Conservation (phyloP, 2,113 vertebrate species). For the Columba janthina region DNA sequence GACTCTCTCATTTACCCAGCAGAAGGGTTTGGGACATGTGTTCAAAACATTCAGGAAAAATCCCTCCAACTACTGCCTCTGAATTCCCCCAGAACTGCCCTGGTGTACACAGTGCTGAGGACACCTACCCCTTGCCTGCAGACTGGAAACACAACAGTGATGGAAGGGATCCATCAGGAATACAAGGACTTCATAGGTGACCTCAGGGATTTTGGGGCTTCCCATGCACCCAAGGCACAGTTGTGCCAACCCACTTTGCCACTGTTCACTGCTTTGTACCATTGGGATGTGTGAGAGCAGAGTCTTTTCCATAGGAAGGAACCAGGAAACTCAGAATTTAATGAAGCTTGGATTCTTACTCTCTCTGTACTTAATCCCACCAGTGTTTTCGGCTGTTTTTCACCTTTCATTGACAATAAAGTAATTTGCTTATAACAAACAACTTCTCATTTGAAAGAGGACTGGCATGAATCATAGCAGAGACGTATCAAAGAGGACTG, state of each 20-base stretch:
- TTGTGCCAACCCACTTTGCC: neutral
- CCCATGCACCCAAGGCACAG: neutral
- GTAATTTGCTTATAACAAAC: neutral
- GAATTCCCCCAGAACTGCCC: neutral
- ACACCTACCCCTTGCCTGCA: neutral
- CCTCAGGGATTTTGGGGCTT: neutral
- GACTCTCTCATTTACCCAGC: neutral
- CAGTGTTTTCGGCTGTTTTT: neutral
- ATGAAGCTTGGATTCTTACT: neutral
- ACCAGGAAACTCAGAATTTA: neutral
- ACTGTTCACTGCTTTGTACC: neutral
- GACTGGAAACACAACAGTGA: neutral
- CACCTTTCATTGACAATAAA: neutral
- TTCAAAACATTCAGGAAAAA: neutral
- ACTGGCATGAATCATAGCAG: neutral
- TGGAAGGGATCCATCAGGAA: neutral
- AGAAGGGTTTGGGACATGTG: neutral
- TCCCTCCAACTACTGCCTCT: neutral
- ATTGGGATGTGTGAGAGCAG: neutral
- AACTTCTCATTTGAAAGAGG: neutral
- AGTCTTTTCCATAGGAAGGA: neutral
- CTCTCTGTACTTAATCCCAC: neutral
- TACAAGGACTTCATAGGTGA: neutral
- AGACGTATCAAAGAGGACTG: constrained; percentile 17
- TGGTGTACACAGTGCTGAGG: neutral